phyloP scores from a whole-genome alignment of 2,888 invertebrate genomes.

The Hydroisotoma schaefferi region DNA sequence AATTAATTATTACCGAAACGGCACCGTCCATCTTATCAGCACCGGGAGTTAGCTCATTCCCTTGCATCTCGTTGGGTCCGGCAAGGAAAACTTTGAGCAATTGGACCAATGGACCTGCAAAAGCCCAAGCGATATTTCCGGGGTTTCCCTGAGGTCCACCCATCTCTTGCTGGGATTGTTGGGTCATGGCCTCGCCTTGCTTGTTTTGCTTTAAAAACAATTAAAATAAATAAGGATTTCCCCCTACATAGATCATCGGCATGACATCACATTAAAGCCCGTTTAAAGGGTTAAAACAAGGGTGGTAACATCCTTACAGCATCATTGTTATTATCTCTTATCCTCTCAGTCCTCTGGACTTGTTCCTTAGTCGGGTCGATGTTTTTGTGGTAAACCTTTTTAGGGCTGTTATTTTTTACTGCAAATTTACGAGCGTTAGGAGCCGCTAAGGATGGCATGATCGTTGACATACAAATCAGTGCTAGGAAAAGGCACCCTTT shows the following conservation, averaged over 20 bases:
- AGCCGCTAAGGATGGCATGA: slow-evolving; percentile 68
- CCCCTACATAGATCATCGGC: too few species aligned
- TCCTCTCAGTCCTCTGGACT: neutral
- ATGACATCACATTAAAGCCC: too few species aligned
- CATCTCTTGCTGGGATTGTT: neutral
- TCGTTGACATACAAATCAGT: slow-evolving; percentile 64
- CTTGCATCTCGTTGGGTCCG: slow-evolving; percentile 65
- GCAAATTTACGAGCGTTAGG: slow-evolving; percentile 71
- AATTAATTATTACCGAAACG: slow-evolving; percentile 17
- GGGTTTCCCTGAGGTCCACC: slow-evolving; percentile 27
- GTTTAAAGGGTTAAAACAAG: too few species aligned
- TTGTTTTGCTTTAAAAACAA: slow-evolving; percentile 15
- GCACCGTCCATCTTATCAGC: slow-evolving; percentile 46
- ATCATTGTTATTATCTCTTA: too few species aligned
- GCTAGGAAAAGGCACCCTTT: slow-evolving; percentile 68
- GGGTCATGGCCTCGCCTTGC: slow-evolving; percentile 12
- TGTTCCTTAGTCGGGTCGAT: slow-evolving; percentile 9
- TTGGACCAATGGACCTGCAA: slow-evolving; percentile 45
- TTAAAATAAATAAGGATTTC: neutral
- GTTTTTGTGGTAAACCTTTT: slow-evolving; percentile 63
- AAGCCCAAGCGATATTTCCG: slow-evolving; percentile 38
- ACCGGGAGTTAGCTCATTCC: slow-evolving; percentile 61
- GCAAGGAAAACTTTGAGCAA: slow-evolving; percentile 47
- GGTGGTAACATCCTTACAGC: too few species aligned
- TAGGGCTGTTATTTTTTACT: slow-evolving; percentile 82